Conservation (phyloP, 2,797 vertebrate species). For the Pempheris klunzingeri region DNA sequence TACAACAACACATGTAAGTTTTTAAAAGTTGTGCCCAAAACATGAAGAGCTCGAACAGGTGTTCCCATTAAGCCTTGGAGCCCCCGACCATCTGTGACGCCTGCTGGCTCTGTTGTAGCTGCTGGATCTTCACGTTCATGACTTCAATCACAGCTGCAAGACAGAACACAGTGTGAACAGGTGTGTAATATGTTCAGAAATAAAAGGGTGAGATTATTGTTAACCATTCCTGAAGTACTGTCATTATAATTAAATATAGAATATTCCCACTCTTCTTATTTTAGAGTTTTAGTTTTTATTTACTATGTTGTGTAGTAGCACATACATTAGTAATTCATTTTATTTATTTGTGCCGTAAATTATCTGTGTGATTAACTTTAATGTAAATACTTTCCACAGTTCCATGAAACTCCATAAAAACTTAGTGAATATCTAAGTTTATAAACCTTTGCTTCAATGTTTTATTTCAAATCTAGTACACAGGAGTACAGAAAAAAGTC, state of each 20-base stretch:
- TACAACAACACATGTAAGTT: constrained; percentile 8
- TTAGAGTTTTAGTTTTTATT: too few relatives aligned
- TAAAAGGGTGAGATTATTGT: background rate
- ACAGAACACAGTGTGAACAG: constrained; percentile 38
- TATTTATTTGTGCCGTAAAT: too few relatives aligned
- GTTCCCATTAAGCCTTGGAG: constrained; percentile 85
- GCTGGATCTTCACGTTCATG: constrained; percentile 94
- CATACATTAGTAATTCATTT: too few relatives aligned
- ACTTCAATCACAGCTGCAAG: constrained; percentile 92
- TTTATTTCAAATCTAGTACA: too few relatives aligned
- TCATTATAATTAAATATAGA: background rate
- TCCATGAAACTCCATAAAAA: too few relatives aligned
- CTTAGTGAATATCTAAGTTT: too few relatives aligned
- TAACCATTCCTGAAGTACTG: background rate
- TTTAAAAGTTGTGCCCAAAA: background rate
- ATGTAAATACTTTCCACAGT: too few relatives aligned
- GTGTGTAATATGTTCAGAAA: background rate
- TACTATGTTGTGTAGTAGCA: too few relatives aligned
- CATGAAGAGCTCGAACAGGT: constrained; percentile 15
- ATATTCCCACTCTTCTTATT: too few relatives aligned
- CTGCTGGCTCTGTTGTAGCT: constrained; percentile 88
- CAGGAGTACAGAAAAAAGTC: background rate
- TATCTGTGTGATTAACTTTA: too few relatives aligned
- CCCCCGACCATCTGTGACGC: constrained; percentile 82
- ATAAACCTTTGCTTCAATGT: background rate